Evolutionary conservation across 2,888 invertebrate species (phyloP).

Genomic region (Diaprepes abbreviatus): DNA sequence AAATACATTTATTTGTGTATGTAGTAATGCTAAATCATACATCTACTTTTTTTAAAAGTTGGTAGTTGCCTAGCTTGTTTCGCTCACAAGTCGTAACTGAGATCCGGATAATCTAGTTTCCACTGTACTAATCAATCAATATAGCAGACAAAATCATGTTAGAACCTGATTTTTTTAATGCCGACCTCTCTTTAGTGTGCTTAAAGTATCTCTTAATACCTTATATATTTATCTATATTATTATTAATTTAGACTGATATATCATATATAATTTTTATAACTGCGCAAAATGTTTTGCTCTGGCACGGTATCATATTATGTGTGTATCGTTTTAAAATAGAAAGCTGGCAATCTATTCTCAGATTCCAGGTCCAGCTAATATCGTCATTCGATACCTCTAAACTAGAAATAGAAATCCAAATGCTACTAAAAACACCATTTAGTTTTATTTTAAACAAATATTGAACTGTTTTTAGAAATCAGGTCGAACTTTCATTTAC

Average conservation of each 20-base stretch:
- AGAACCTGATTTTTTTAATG: too few species aligned
- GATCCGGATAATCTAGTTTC: too few species aligned
- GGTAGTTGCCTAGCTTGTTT: too few species aligned
- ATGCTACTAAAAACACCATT: slow-evolving; percentile 23
- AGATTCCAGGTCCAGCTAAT: slow-evolving; percentile 57
- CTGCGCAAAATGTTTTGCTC: slow-evolving; percentile 38
- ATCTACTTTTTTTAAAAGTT: too few species aligned
- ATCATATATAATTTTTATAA: slow-evolving; percentile 27
- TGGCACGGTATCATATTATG: slow-evolving; percentile 45
- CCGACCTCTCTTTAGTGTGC: too few species aligned
- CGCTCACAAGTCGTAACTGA: too few species aligned
- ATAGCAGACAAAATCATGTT: too few species aligned
- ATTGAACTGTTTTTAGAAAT: slow-evolving; percentile 13
- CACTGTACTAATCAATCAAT: too few species aligned
- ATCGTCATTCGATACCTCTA: slow-evolving; percentile 57
- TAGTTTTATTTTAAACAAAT: slow-evolving; percentile 29
- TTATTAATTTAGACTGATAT: background rate
- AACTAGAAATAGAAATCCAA: slow-evolving; percentile 56
- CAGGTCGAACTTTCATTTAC: background rate
- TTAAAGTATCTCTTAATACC: too few species aligned
- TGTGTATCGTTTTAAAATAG: slow-evolving; percentile 50
- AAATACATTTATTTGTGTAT: too few species aligned
- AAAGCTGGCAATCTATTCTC: slow-evolving; percentile 55
- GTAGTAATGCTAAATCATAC: too few species aligned
- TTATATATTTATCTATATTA: too few species aligned